A percentile compares a stretch with the other conserved stretches of the same genome.
phyloP scores from a whole-genome alignment of 2,797 vertebrate species.

The Hoplostethus atlanticus region DNA sequence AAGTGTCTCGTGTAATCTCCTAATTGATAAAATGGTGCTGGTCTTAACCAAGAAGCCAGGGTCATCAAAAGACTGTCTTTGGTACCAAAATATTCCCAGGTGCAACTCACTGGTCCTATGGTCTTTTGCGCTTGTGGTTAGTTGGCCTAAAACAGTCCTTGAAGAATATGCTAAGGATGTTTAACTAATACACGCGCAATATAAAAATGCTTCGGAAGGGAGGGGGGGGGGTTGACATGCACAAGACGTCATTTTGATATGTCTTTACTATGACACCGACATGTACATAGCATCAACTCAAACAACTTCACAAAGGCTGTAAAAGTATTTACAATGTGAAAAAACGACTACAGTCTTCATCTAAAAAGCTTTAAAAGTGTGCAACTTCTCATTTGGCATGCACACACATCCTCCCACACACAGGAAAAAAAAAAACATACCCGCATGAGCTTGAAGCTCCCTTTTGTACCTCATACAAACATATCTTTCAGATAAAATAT shows the following conservation, averaged over 20 bases:
- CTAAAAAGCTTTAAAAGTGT: slow-evolving; percentile 92
- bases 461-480: slow-evolving; percentile 87
- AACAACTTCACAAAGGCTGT: slow-evolving; percentile 92
- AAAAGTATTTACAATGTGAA: slow-evolving; percentile 95
- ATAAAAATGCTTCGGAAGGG: too few relatives aligned
- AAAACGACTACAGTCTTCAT: slow-evolving; percentile 88
- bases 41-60: too few relatives aligned
- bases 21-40: too few relatives aligned
- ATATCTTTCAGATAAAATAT: slow-evolving; percentile 80
- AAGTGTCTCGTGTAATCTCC: too few relatives aligned
- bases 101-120: too few relatives aligned
- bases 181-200: too few relatives aligned
- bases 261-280: slow-evolving; percentile 88
- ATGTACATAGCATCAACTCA: slow-evolving; percentile 90
- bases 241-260: slow-evolving; percentile 55
- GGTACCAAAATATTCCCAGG: too few relatives aligned
- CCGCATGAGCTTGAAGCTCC: slow-evolving; percentile 77
- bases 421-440: slow-evolving; percentile 65
- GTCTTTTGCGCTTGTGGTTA: too few relatives aligned
- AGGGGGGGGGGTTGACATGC: background rate
- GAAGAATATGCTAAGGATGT: too few relatives aligned
- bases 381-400: slow-evolving; percentile 92
- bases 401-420: slow-evolving; percentile 84
- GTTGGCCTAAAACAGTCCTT: too few relatives aligned
- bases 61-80: too few relatives aligned